These are phyloP conservation scores for Xiphophorus birchmanni DNA, from an alignment of 2,797 vertebrate species.

Conservation along the genomic window DNA sequence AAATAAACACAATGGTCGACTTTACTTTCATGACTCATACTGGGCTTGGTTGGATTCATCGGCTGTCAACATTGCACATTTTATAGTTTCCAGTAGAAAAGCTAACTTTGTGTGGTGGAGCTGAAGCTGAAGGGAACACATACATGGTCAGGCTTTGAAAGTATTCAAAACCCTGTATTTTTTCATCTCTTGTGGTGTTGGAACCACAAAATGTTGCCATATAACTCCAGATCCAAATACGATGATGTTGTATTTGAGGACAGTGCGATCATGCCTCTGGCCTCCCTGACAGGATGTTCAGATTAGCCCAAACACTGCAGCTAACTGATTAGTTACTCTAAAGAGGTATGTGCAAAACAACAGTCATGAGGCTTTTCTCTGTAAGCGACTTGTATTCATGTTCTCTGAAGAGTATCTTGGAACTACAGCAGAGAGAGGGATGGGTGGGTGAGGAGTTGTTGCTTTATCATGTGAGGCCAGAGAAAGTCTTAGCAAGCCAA, in stretches of 20 bases:
- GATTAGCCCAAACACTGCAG: slow-evolving; percentile 5
- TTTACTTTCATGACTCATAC: slow-evolving; percentile 3
- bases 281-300: slow-evolving; percentile 4
- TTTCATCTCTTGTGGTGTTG: neutral
- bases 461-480: slow-evolving; percentile 45
- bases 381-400: slow-evolving; percentile 25
- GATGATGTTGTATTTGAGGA: slow-evolving; percentile 4
- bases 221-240: slow-evolving; percentile 7
- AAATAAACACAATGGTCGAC: slow-evolving; percentile 1
- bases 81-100: neutral
- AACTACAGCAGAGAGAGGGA: slow-evolving; percentile 14
- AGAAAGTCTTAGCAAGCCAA: slow-evolving; percentile 48
- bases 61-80: too few relatives aligned
- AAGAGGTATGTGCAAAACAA: slow-evolving; percentile 18
- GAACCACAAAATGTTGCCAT: slow-evolving; percentile 3
- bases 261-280: neutral
- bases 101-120: neutral
- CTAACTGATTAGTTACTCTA: slow-evolving; percentile 16
- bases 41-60: neutral
- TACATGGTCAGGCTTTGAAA: neutral
- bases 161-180: neutral
- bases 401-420: neutral
- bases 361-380: slow-evolving; percentile 36
- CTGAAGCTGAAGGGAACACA: neutral
- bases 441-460: slow-evolving; percentile 3